Base-by-base conservation (phyloP, 2,113 vertebrate species). In the Petromus typicus region DNA sequence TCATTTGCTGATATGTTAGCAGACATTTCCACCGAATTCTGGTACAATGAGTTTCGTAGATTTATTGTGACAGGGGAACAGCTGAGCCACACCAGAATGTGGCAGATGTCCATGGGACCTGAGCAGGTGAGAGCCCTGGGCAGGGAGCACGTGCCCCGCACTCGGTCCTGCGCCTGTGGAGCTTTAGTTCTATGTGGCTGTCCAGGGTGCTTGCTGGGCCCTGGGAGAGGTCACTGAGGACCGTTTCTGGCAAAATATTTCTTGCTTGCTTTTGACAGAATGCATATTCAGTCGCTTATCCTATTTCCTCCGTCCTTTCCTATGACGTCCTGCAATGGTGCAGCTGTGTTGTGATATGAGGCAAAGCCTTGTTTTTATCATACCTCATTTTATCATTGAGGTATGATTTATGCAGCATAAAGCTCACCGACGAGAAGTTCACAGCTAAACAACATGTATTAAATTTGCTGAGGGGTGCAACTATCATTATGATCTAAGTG, bases 1-100 rank as follows among this genome's bases (percentile, higher is more conserved):
- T 92, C 96, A 96, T 93, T 95, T 95, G 75, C 95, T 97, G 96
- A 96, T 96, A 97, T 92, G 95, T 96, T 97, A 97, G 97, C 96
- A 98, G 96, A 97, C 96, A 87, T 96, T 95, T 95, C 90, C 94
- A 89, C 27, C 79, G 80, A 87, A 79, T 32, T 64, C 87, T 45
- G 57, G 86, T 94, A 76, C 86, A 54, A 27, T 45, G 93, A 91
- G 86, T 48, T 95, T 73, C 91, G 90, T 87, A 95, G 95, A 45
- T 90, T 96, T 92, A 93, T 59, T 66, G 76, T 97, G 97, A 97
- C 95, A 96, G 92, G 87, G 82, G 92, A 94, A 95, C 94, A 96
- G 96, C 96, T 88, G 91, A 92, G 89, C 43, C 2, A 54, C 87
- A 45, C 11, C 18, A 54, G 89, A 86, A 94, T 0, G 7, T 90